Evolutionary conservation across 2,888 invertebrate genomes (phyloP).

Genomic region (Amphipyra tragopoginis): DNA sequence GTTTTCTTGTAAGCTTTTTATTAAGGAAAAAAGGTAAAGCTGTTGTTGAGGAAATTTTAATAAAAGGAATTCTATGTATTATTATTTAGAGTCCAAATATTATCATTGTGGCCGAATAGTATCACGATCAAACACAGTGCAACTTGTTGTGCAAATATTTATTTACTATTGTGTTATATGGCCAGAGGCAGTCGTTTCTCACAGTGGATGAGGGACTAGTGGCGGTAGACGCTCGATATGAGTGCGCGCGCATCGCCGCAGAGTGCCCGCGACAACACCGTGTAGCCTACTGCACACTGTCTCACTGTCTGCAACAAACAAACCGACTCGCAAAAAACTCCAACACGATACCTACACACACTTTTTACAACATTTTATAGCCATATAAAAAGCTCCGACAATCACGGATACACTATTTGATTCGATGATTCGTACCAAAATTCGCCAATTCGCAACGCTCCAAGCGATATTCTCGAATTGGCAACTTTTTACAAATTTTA

Average conservation of each 20-base stretch:
- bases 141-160: conserved; percentile 35
- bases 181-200: conserved; percentile 40
- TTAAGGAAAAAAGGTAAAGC: too few species aligned
- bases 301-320: conserved; percentile 35
- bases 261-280: conserved; percentile 51
- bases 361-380: conserved; percentile 55
- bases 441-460: conserved; percentile 52
- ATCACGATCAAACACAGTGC: conserved; percentile 10
- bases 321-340: conserved; percentile 28
- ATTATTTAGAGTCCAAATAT: too few species aligned
- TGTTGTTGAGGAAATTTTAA: too few species aligned
- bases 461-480: conserved; percentile 48
- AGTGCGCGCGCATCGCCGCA: conserved; percentile 80
- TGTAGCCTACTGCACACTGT: conserved; percentile 30
- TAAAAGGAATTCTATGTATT: too few species aligned
- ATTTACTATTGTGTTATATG: conserved; percentile 30
- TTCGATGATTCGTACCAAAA: conserved; percentile 55
- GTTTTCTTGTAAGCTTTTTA: too few species aligned
- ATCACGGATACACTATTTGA: conserved; percentile 53
- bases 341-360: conserved; percentile 32
- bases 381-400: conserved; percentile 57
- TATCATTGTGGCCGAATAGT: conserved; percentile 15
- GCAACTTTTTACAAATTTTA: conserved; percentile 58
- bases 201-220: conserved; percentile 45
- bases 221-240: conserved; percentile 75